A percentile compares a stretch with the other conserved stretches of the same genome.
These are phyloP conservation scores for Vimba vimba DNA, from an alignment of 2,113 vertebrate species.

Conservation along the genomic window DNA sequence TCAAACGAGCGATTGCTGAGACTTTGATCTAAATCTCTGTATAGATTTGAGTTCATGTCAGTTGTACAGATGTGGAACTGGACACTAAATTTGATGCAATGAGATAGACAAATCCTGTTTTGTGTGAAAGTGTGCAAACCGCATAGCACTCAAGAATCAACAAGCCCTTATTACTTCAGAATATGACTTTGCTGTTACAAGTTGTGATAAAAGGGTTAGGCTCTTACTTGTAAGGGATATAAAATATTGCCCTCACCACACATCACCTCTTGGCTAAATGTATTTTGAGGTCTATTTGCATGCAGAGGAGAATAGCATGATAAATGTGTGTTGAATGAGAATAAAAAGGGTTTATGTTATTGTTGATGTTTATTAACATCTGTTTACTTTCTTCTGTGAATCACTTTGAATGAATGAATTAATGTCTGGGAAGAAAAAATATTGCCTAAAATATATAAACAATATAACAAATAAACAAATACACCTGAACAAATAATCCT, in stretches of 20 bases:
- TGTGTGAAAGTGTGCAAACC: constrained; percentile 21
- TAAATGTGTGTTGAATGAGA: neutral
- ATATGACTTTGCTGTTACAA: constrained; percentile 23
- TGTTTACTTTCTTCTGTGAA: neutral
- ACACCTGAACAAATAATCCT: no score
- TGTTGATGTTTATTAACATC: neutral
- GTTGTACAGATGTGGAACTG: constrained; percentile 8
- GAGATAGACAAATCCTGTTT: constrained; percentile 11
- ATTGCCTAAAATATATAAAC: no score
- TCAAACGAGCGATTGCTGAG: constrained; percentile 26
- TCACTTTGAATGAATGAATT: neutral
- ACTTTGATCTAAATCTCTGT: neutral
- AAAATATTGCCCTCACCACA: constrained; percentile 1
- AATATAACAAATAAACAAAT: no score
- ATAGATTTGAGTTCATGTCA: constrained; percentile 25
- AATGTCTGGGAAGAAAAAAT: no score
- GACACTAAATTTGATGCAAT: constrained; percentile 27
- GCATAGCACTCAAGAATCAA: constrained; percentile 11
- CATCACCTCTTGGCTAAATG: neutral
- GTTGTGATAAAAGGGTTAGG: neutral
- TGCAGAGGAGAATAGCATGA: neutral
- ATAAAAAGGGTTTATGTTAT: neutral
- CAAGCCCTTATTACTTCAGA: constrained; percentile 30
- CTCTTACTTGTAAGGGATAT: constrained; percentile 5
- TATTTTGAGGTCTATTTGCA: neutral